A percentile compares a stretch with the other conserved stretches of the same genome.
These are phyloP conservation scores for Aphis craccivora DNA, from an alignment of 1,140 invertebrate species.

Conservation along the genomic window DNA sequence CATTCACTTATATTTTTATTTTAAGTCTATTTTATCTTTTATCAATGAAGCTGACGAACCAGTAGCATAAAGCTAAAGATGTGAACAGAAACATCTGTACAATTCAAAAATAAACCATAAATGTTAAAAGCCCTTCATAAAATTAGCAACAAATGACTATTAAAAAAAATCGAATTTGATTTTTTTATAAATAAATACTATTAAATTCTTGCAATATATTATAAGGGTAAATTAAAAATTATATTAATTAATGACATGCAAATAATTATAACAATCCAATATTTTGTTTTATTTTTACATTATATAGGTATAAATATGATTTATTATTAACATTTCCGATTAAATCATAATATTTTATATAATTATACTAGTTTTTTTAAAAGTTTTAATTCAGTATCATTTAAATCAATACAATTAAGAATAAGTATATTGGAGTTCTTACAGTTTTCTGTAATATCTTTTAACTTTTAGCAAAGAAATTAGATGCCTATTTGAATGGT, in stretches of 20 bases:
- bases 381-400: too few relatives aligned
- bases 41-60: neutral
- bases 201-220: too few relatives aligned
- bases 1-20: slow-evolving; percentile 1
- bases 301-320: neutral
- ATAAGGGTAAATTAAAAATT: too few relatives aligned
- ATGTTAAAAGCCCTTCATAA: neutral
- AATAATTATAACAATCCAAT: neutral
- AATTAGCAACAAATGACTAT: neutral
- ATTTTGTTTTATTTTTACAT: neutral
- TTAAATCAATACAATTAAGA: too few relatives aligned
- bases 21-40: slow-evolving; percentile 9
- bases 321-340: neutral
- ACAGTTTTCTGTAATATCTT: neutral
- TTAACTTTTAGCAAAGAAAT: neutral
- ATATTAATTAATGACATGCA: too few relatives aligned
- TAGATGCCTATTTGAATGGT: neutral
- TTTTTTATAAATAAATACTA: too few relatives aligned
- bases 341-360: too few relatives aligned
- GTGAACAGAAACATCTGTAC: neutral
- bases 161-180: neutral
- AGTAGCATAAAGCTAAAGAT: neutral
- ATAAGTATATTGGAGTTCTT: too few relatives aligned
- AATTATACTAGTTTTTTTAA: too few relatives aligned
- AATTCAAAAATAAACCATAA: neutral